Base-by-base conservation (phyloP, 2,113 vertebrate species). In the Seriola quinqueradiata region DNA sequence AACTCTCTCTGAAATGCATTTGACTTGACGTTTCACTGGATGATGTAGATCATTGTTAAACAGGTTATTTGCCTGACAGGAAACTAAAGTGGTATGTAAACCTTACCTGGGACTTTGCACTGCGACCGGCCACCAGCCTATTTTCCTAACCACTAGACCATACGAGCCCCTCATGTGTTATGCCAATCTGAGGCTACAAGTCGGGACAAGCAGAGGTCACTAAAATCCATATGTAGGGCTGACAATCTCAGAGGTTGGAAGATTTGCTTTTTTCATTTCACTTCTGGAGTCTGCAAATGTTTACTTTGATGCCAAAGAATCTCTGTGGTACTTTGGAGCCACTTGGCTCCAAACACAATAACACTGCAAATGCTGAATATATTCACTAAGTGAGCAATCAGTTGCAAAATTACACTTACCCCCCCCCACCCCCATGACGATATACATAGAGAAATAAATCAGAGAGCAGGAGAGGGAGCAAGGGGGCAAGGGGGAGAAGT, bases 351-450 rank as follows among this genome's bases (percentile, higher is more conserved):
- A 91, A 86, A 90, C 85, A 93, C 84, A 93, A 92, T 87, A 92
- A 91, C 87, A 79, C 67, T 70, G 90, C 81, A 90, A 84, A 92
- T 89, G 88, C 90, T 88, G 88, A 93, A 90, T 90, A 89, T 88
- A 85, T 87, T 91, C 89, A 88, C 90, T 90, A 92, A 95, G 93
- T 92, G 90, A 93, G 93, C 90, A 95, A 94, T 95, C 93, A 94
- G 88, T 79, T 74, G 88, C 83, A 91, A 92, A 93, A 92, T 92
- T 87, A 91, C 88, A 89, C 90, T 89, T 86, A 91, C 87, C 88
- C 85, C 86, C 79, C 77, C 79, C 79, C 67, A n/a, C 75, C 77
- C 83, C 60, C 63, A 55, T 88, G 90, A 94, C 92, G 86, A 93
- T 92, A 89, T 88, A 89, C 93, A 93, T 79, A 75, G 84, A 88